phyloP scores from a whole-genome alignment of 2,888 invertebrate genomes.

The Drosophila formosana region DNA sequence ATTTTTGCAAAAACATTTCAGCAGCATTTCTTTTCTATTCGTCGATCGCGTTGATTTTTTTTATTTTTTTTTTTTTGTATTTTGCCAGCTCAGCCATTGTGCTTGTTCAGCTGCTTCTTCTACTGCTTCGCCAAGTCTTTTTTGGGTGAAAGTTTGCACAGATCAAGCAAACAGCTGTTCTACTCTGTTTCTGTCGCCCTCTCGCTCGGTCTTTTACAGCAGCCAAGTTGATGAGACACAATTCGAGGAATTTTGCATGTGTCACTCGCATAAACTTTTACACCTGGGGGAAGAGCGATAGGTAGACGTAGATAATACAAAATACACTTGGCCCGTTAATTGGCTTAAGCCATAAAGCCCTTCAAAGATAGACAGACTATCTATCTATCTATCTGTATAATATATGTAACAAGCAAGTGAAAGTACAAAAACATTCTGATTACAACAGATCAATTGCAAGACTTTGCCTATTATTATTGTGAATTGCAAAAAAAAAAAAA shows the following conservation, averaged over 20 bases:
- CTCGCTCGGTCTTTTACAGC: conserved; percentile 13
- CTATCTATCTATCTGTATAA: not conserved
- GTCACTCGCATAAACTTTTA: not conserved
- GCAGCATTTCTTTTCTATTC: conserved; percentile 22
- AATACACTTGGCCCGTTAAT: conserved; percentile 48
- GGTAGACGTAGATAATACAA: conserved; percentile 26
- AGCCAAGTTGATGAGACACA: conserved; percentile 12
- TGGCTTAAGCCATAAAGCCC: conserved; percentile 31
- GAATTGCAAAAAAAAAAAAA: not conserved
- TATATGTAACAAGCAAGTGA: conserved; percentile 29
- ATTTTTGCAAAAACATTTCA: conserved; percentile 17
- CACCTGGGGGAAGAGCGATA: conserved; percentile 5
- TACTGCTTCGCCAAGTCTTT: not conserved
- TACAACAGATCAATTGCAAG: not conserved
- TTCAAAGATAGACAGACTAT: not conserved
- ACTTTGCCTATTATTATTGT: conserved; percentile 8
- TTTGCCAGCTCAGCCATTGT: conserved; percentile 12
- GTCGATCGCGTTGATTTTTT: not conserved
- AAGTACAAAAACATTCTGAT: conserved; percentile 19
- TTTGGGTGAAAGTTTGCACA: conserved; percentile 39
- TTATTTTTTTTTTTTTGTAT: not conserved
- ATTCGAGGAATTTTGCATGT: conserved; percentile 25
- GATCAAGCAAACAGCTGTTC: not conserved
- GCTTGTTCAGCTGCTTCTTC: conserved; percentile 1
- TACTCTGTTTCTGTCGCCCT: not conserved